Conservation (phyloP, 2,113 vertebrate genomes). For the Phyllopteryx taeniolatus region DNA sequence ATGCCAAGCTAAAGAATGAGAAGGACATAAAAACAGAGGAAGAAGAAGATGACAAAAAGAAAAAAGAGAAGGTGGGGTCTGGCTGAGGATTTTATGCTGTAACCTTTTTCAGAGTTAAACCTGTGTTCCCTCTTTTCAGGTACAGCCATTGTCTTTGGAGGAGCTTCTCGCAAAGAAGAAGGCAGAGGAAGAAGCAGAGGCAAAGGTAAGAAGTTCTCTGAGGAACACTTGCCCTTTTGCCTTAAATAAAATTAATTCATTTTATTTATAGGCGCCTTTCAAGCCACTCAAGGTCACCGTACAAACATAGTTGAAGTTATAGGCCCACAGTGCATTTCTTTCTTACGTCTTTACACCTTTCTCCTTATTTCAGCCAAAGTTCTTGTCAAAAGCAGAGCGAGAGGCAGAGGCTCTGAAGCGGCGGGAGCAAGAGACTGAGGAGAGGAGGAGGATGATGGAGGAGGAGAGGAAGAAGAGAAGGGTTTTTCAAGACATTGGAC, state of each 20-base stretch:
- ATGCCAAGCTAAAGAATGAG: slow-evolving; percentile 82
- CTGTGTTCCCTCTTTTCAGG: slow-evolving; percentile 59
- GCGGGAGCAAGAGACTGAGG: slow-evolving; percentile 85
- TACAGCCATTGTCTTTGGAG: slow-evolving; percentile 90
- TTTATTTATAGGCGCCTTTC: too few relatives aligned
- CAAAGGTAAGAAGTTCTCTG: slow-evolving; percentile 77
- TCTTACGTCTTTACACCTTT: background rate
- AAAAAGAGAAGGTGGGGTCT: slow-evolving; percentile 77
- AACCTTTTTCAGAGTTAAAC: slow-evolving; percentile 5
- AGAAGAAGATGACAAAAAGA: slow-evolving; percentile 86
- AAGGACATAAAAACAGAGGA: slow-evolving; percentile 85
- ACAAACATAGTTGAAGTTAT: background rate
- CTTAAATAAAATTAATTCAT: too few relatives aligned
- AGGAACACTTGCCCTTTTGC: background rate
- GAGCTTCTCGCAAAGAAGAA: slow-evolving; percentile 97
- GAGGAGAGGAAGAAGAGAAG: slow-evolving; percentile 94
- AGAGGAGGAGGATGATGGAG: slow-evolving; percentile 81
- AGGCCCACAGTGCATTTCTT: background rate
- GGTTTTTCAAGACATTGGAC: slow-evolving; percentile 91
- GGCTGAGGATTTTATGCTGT: background rate
- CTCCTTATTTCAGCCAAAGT: slow-evolving; percentile 82
- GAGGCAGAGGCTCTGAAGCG: slow-evolving; percentile 91
- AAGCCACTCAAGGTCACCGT: too few relatives aligned
- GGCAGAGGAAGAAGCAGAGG: slow-evolving; percentile 92
- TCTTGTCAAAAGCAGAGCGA: slow-evolving; percentile 89